Base-by-base conservation (phyloP, 2,888 invertebrate species). In the Druceiella hillmani region DNA sequence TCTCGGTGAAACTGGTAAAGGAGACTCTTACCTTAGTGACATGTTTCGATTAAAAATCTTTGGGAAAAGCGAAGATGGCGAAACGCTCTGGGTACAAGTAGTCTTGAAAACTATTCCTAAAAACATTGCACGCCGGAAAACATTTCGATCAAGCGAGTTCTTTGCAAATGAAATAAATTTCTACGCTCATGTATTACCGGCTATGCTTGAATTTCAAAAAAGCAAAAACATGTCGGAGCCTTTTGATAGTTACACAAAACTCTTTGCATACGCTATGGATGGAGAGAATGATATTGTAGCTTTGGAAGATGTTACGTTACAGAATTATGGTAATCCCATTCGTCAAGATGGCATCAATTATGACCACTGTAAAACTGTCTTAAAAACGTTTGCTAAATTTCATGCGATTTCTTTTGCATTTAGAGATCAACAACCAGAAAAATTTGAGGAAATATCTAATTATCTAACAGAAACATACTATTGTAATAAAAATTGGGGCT, bases 81-180 rank as follows among this genome's bases (percentile, higher is more conserved):
- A 49, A 1, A 5, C 46, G 0, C 60, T 59, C 25, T 49, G 63
- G 30, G 56, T 79, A 1, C 76, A 75, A 52, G 58, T 81, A 1
- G 64, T 85, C 9, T 64, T 81, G 0, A 86, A 86, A 57, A 70
- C 69, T n/a, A 69, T 85, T 47, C 85, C 84, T 0, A 71, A 68
- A 34, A 82, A 76, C 50, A 41, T 75, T 1, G 77, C 75, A 1
- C 61, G 83, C 16, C 69, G 78, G 1, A 76, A 79, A 16, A 77
- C 84, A 0, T 85, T 74, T 49, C 68, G 78, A 38, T 80, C 78
- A 24, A 53, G 65, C 3, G 81, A 80, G 31, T 85, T 84, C 55
- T 86, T 85, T 51, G 63, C 64, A 43, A 85, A 84, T 52, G 85
- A 86, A 59, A 79, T 80, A 1, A 61, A 64, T 34, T 84, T 85